Evolutionary conservation across 2,113 vertebrate genomes (phyloP).

Genomic region (Acrocephalus arundinaceus): DNA sequence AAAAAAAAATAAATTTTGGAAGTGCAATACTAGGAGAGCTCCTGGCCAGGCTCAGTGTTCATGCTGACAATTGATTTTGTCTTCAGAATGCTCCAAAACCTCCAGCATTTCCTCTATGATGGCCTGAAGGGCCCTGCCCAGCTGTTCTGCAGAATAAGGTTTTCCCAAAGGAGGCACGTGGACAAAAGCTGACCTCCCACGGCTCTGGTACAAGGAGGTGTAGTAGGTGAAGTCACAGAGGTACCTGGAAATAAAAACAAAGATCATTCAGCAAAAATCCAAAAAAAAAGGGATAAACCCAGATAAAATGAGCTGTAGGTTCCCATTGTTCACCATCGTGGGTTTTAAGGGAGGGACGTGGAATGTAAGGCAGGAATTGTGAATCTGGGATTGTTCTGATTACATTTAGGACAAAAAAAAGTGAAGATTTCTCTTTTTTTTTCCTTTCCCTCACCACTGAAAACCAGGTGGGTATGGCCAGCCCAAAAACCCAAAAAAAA

Average conservation of each 20-base stretch:
- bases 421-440: accelerated
- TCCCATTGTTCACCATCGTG: accelerated
- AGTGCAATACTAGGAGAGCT: slow-evolving; percentile 4
- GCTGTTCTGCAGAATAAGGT: slow-evolving; percentile 84
- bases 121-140: slow-evolving; percentile 84
- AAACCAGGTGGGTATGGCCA: no score
- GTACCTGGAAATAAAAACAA: slow-evolving; percentile 73
- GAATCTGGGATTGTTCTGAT: not conserved
- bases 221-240: slow-evolving; percentile 97
- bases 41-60: slow-evolving; percentile 71
- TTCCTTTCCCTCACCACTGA: no score
- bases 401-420: not conserved
- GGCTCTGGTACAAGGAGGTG: slow-evolving; percentile 85
- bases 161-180: slow-evolving; percentile 91
- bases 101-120: slow-evolving; percentile 85
- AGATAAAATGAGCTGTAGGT: accelerated
- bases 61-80: slow-evolving; percentile 77
- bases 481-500: no score
- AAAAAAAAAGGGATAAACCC: not conserved
- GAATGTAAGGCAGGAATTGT: accelerated
- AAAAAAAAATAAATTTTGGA: not conserved
- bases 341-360: accelerated
- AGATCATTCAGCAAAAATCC: not conserved
- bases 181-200: slow-evolving; percentile 83
- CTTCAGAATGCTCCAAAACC: slow-evolving; percentile 74